Evolutionary conservation across 2,888 invertebrate species (phyloP), one percentile per base, ranked within the genome.

Genomic region (Cryptosula pallasiana): DNA sequence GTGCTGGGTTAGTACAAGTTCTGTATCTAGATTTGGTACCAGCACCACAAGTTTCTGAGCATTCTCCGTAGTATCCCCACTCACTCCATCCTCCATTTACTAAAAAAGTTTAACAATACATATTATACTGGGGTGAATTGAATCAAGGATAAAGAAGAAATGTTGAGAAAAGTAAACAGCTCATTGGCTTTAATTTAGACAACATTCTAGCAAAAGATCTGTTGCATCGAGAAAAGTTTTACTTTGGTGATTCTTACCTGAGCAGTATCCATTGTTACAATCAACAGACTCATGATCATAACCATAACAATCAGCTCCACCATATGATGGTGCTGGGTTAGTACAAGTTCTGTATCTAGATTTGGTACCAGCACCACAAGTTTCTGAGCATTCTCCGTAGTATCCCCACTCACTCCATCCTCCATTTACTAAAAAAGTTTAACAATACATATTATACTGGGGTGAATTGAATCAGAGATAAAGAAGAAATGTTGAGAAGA

Each of bases 361-460:
- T 77, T 77, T 78, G 2, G 72, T 72, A n/a, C 83, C 82, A 29
- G 73, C 75, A 1, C 81, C 82, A 75, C 83, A 83, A 1, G 81
- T 79, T 57, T 74, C 77, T 75, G 79, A 80, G 74, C 83, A 83
- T 20, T 71, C 70, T 13, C 77, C 75, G 71, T 77, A 81, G 27
- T 78, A 72, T 3, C 79, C 75, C 83, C 83, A 83, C 23, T 75
- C 75, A 0, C 79, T 76, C 83, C 83, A 83, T n/a, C n/a, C n/a
- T n/a, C n/a, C n/a, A n/a, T n/a, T n/a, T n/a, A n/a, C n/a, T n/a
- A n/a, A n/a, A n/a, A n/a, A n/a, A 57, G n/a, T n/a, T n/a, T n/a
- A n/a, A n/a, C n/a, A n/a, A n/a, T n/a, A n/a, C n/a, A n/a, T n/a
- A n/a, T n/a, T n/a, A n/a, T n/a, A n/a, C n/a, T n/a, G n/a, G n/a